Evolutionary conservation across 2,113 vertebrate genomes (phyloP).

Genomic region (Hystrix cristata): DNA sequence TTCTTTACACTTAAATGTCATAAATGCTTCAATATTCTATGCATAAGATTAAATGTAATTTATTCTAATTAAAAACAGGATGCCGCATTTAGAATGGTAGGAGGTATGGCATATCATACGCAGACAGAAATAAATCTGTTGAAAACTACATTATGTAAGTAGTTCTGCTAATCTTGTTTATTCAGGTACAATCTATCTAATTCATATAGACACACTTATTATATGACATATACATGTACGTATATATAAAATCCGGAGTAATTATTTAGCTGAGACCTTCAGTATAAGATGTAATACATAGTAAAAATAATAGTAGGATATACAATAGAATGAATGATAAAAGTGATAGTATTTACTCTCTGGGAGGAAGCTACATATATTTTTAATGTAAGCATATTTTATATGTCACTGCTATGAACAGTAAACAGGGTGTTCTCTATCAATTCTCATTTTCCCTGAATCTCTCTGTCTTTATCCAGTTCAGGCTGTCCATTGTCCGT

Average conservation of each 20-base stretch:
- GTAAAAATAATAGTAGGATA: background rate
- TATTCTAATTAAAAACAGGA: constrained; percentile 67
- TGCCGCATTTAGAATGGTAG: constrained; percentile 70
- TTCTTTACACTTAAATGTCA: constrained; percentile 52
- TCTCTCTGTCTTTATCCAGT: background rate
- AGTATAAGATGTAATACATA: background rate
- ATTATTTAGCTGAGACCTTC: constrained; percentile 24
- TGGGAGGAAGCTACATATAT: background rate
- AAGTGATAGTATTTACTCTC: background rate
- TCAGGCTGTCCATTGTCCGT: background rate
- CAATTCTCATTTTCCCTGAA: background rate
- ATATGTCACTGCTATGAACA: background rate
- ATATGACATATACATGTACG: background rate
- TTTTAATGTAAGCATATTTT: constrained; percentile 17
- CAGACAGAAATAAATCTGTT: constrained; percentile 64
- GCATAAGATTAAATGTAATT: constrained; percentile 70
- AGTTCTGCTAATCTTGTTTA: constrained; percentile 55
- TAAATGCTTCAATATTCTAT: constrained; percentile 62
- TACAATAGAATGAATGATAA: background rate
- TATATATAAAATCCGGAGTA: background rate
- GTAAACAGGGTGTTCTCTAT: background rate
- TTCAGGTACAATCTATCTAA: background rate
- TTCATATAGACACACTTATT: background rate
- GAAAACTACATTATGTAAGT: constrained; percentile 43
- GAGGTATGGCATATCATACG: constrained; percentile 46